phyloP scores from a whole-genome alignment of 1,140 invertebrate species.

The Polypedilum pembai region DNA sequence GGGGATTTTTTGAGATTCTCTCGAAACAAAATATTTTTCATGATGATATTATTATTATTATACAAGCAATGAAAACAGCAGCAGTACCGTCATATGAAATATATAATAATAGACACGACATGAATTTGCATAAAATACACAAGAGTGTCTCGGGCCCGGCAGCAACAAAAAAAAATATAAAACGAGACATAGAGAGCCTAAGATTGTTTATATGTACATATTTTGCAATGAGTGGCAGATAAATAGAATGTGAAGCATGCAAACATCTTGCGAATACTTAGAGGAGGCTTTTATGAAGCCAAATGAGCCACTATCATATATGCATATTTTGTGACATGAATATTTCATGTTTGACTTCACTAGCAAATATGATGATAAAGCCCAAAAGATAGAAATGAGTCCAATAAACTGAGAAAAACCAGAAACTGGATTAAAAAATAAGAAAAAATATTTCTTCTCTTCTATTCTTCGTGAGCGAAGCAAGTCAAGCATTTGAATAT shows the following conservation, averaged over 20 bases:
- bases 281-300: background rate
- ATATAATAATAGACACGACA: constrained; percentile 23
- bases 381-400: too few species aligned
- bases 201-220: too few species aligned
- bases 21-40: too few species aligned
- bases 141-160: background rate
- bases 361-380: too few species aligned
- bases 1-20: too few species aligned
- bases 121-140: constrained; percentile 26
- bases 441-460: too few species aligned
- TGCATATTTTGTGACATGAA: background rate
- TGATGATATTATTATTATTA: too few species aligned
- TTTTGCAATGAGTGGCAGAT: constrained; percentile 16
- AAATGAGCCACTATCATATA: background rate
- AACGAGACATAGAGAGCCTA: too few species aligned
- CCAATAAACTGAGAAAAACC: too few species aligned
- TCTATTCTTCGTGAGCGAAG: too few species aligned
- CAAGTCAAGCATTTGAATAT: background rate
- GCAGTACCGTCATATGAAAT: background rate
- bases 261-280: background rate
- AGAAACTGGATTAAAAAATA: too few species aligned
- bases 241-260: constrained; percentile 3
- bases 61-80: background rate
- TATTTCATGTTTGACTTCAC: background rate
- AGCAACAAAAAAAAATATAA: too few species aligned